A percentile compares a stretch with the other conserved stretches of the same genome.
These are phyloP conservation scores for Enteromius viviparus DNA, from an alignment of 2,797 vertebrate species.

Conservation along the genomic window DNA sequence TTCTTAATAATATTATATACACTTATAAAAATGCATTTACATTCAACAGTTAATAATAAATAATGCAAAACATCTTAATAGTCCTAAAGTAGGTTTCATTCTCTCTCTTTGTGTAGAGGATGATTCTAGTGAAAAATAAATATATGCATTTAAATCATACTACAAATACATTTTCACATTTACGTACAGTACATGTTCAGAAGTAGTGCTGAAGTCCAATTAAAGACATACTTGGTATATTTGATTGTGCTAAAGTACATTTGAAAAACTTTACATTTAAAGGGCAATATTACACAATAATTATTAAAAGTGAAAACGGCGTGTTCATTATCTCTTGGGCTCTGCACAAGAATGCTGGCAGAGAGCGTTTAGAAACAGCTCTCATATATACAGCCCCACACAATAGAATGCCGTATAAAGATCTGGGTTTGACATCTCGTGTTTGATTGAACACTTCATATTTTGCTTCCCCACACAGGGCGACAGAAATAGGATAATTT, in stretches of 20 bases:
- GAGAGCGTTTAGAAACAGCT: conserved; percentile 11
- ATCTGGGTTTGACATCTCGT: conserved; percentile 50
- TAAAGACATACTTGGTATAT: too few species aligned
- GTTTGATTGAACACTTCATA: conserved; percentile 56
- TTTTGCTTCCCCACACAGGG: conserved; percentile 51
- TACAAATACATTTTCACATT: too few species aligned
- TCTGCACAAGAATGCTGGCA: background rate
- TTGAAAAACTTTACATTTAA: too few species aligned
- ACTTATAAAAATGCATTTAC: too few species aligned
- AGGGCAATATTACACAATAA: too few species aligned
- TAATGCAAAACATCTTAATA: too few species aligned
- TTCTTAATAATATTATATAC: background rate
- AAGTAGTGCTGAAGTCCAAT: too few species aligned
- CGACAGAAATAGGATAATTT: conserved; percentile 48
- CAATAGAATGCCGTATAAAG: conserved; percentile 43
- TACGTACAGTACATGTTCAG: too few species aligned
- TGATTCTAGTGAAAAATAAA: background rate
- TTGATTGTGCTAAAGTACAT: too few species aligned
- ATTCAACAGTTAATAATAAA: background rate
- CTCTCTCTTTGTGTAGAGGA: background rate
- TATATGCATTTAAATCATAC: too few species aligned
- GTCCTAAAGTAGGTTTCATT: background rate
- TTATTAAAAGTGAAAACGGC: too few species aligned
- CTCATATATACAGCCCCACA: conserved; percentile 42
- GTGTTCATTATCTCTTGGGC: background rate